A percentile compares a stretch with the other conserved stretches of the same genome.
Conservation (phyloP, 1,140 invertebrate species). For the Drosophila biarmipes region DNA sequence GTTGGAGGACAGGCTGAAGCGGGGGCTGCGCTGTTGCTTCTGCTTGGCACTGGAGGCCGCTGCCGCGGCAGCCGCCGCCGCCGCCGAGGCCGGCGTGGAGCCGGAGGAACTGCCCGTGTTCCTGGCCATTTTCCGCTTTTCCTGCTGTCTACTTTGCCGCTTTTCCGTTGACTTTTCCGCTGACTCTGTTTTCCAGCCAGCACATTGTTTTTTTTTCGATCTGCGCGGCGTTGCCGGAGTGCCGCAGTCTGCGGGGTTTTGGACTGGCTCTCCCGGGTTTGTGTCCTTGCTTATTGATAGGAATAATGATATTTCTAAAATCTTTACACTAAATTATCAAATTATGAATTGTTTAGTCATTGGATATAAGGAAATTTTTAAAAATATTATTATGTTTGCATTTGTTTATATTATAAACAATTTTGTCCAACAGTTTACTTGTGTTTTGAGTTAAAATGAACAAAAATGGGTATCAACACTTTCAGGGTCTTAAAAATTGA, state of each 20-base stretch:
- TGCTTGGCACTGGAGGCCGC: constrained; percentile 54
- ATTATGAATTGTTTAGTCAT: too few species aligned
- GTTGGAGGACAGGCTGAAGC: constrained; percentile 57
- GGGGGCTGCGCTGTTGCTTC: constrained; percentile 35
- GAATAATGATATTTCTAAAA: background rate
- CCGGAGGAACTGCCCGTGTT: constrained; percentile 27
- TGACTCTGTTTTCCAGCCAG: background rate
- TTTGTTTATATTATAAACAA: too few species aligned
- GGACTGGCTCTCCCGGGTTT: background rate
- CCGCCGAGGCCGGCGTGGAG: constrained; percentile 29
- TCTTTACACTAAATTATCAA: too few species aligned
- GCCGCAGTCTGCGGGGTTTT: background rate
- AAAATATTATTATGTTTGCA: too few species aligned
- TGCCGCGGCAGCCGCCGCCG: constrained; percentile 41
- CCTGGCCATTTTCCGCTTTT: constrained; percentile 35
- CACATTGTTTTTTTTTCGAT: constrained; percentile 16
- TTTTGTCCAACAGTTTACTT: too few species aligned
- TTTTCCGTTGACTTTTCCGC: background rate
- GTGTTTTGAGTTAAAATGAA: too few species aligned
- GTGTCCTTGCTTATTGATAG: background rate
- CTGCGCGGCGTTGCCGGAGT: background rate
- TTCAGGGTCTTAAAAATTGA: too few species aligned
- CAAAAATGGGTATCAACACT: too few species aligned
- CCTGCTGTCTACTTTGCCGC: background rate
- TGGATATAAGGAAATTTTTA: too few species aligned